These are phyloP conservation scores for Pammene fasciana DNA, from an alignment of 2,888 invertebrate genomes.

Conservation along the genomic window DNA sequence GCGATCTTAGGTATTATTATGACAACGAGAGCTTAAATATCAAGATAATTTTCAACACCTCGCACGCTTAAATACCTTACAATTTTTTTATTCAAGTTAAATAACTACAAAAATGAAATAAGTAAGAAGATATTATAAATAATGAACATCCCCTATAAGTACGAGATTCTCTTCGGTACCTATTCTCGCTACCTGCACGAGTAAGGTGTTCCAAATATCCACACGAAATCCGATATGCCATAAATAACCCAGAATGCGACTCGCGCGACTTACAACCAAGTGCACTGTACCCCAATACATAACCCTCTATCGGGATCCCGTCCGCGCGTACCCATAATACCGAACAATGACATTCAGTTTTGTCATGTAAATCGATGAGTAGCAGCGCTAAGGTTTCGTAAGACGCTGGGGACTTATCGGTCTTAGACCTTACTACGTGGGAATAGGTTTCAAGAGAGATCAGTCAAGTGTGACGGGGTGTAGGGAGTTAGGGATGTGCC, in stretches of 20 bases:
- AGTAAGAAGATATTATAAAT: too few relatives aligned
- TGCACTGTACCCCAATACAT: slow-evolving; percentile 20
- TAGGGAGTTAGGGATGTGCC: slow-evolving; percentile 10
- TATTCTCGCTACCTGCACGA: too few relatives aligned
- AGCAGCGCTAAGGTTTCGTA: slow-evolving; percentile 28
- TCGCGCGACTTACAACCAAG: slow-evolving; percentile 3
- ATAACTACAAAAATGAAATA: too few relatives aligned
- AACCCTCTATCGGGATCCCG: slow-evolving; percentile 5
- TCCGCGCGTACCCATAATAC: slow-evolving; percentile 1
- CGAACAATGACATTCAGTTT: slow-evolving; percentile 37
- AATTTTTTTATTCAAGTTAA: too few relatives aligned
- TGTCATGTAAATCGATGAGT: slow-evolving; percentile 36
- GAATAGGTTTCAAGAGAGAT: background rate
- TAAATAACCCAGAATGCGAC: slow-evolving; percentile 7
- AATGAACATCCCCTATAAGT: too few relatives aligned
- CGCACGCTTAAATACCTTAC: too few relatives aligned
- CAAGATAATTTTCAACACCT: too few relatives aligned
- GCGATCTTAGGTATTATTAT: too few relatives aligned
- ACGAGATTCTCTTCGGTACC: too few relatives aligned
- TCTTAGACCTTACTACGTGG: background rate
- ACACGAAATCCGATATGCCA: background rate
- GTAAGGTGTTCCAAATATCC: too few relatives aligned
- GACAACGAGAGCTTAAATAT: too few relatives aligned
- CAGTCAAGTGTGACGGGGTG: background rate
- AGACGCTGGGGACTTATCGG: background rate